Conservation (phyloP, 35 echinoderm and acorn worm species). For the Lytechinus pictus region DNA sequence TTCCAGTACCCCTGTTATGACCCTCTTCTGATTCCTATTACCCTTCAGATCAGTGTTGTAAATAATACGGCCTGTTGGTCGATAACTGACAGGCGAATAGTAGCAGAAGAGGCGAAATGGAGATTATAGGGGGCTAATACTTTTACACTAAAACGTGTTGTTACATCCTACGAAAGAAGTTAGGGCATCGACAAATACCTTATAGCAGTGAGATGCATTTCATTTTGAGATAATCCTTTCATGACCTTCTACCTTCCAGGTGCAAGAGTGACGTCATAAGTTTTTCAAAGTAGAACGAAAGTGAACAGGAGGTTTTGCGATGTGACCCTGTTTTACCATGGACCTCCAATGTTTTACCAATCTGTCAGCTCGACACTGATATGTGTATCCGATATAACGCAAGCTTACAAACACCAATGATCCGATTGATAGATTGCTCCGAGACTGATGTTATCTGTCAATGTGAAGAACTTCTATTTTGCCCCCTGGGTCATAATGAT, state of each 20-base stretch:
- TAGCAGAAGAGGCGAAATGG: background rate
- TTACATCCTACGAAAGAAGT: background rate
- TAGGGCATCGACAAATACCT: background rate
- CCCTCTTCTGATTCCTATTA: background rate
- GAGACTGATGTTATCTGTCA: background rate
- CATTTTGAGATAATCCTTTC: background rate
- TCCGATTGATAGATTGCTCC: background rate
- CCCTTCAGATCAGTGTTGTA: background rate
- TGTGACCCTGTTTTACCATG: background rate
- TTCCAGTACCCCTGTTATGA: background rate
- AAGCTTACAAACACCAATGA: background rate
- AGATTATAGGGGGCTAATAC: background rate
- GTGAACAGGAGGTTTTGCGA: background rate
- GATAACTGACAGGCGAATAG: constrained; percentile 1
- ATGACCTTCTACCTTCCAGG: background rate
- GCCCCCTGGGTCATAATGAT: background rate
- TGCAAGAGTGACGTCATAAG: background rate
- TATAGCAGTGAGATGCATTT: background rate
- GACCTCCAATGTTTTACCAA: background rate
- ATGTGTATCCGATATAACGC: background rate
- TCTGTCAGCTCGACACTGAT: background rate
- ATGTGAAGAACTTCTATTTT: background rate
- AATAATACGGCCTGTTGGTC: background rate
- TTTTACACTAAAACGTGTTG: background rate
- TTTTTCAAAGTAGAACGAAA: background rate